A percentile compares a stretch with the other conserved stretches of the same genome.
Evolutionary conservation across 1,140 invertebrate species (phyloP).

Genomic region (Medauroidea extradentata): DNA sequence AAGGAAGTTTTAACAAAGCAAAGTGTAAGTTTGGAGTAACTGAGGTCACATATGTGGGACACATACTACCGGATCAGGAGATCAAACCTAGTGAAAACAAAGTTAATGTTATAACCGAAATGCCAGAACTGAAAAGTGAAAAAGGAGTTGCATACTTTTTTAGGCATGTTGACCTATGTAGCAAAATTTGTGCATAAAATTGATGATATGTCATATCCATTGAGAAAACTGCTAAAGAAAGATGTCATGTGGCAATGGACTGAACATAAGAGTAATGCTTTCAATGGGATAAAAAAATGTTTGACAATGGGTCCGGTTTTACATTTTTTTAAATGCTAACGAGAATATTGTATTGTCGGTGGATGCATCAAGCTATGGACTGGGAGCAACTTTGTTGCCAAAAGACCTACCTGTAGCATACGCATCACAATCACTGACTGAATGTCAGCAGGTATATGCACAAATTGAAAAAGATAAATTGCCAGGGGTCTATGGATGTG

Average conservation of each 20-base stretch:
- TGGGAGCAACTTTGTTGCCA: conserved; percentile 33
- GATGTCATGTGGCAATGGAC: conserved; percentile 25
- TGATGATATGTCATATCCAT: conserved; percentile 19
- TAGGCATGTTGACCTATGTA: conserved; percentile 35
- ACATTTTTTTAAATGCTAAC: conserved; percentile 24
- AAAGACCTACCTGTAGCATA: conserved; percentile 30
- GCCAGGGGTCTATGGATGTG: too few species aligned
- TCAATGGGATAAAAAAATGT: conserved; percentile 28
- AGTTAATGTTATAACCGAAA: conserved; percentile 35
- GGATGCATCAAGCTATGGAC: conserved; percentile 32
- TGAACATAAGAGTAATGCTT: conserved; percentile 21
- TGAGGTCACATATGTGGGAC: conserved; percentile 33
- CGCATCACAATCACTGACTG: conserved; percentile 31
- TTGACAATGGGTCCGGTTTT: too few species aligned
- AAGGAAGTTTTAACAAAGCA: conserved; percentile 28
- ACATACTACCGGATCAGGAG: conserved; percentile 24
- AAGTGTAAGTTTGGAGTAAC: conserved; percentile 31
- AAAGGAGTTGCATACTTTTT: conserved; percentile 21
- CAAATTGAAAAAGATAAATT: too few species aligned
- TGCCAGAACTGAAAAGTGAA: conserved; percentile 24
- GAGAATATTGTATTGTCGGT: conserved; percentile 26
- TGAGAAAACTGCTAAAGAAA: conserved; percentile 28
- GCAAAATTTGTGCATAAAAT: conserved; percentile 35
- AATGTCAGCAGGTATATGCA: not conserved
- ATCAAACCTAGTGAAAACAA: conserved; percentile 32